phyloP scores from a whole-genome alignment of 1,140 invertebrate genomes.

The Ceratosolen solmsi region DNA sequence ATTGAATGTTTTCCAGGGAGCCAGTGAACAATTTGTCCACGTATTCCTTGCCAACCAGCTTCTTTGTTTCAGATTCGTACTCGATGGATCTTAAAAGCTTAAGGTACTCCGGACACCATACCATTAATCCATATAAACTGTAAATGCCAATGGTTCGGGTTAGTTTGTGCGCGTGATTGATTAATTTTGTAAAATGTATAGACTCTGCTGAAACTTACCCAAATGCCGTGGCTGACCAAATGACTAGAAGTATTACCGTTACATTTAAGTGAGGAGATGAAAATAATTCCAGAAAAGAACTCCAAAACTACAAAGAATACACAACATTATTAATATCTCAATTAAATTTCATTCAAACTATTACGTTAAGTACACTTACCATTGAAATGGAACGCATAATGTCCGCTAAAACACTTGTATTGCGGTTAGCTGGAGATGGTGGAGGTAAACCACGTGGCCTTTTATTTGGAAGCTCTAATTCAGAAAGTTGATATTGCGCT shows the following conservation, averaged over 20 bases:
- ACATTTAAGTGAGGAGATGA: constrained; percentile 71
- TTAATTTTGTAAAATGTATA: background rate
- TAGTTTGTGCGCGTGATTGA: background rate
- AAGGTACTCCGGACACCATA: constrained; percentile 68
- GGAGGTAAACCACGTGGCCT: constrained; percentile 69
- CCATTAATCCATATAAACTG: constrained; percentile 67
- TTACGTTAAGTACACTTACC: too few species aligned
- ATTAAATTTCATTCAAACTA: too few species aligned
- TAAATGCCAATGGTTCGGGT: constrained; percentile 52
- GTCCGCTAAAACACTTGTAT: constrained; percentile 70
- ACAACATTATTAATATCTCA: too few species aligned
- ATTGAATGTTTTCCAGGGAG: constrained; percentile 73
- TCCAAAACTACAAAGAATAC: constrained; percentile 73
- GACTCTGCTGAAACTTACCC: constrained; percentile 58
- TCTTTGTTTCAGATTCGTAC: constrained; percentile 64
- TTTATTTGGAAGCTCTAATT: constrained; percentile 80
- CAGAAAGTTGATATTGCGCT: constrained; percentile 79
- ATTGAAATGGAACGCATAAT: constrained; percentile 72
- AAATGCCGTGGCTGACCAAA: constrained; percentile 66
- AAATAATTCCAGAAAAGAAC: constrained; percentile 76
- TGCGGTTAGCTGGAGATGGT: constrained; percentile 65
- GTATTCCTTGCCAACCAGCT: constrained; percentile 56
- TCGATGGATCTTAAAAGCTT: constrained; percentile 70
- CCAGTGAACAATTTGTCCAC: constrained; percentile 62
- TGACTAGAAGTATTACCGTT: constrained; percentile 66